Conservation (phyloP, 2,797 vertebrate species). For the Microhierax caerulescens region DNA sequence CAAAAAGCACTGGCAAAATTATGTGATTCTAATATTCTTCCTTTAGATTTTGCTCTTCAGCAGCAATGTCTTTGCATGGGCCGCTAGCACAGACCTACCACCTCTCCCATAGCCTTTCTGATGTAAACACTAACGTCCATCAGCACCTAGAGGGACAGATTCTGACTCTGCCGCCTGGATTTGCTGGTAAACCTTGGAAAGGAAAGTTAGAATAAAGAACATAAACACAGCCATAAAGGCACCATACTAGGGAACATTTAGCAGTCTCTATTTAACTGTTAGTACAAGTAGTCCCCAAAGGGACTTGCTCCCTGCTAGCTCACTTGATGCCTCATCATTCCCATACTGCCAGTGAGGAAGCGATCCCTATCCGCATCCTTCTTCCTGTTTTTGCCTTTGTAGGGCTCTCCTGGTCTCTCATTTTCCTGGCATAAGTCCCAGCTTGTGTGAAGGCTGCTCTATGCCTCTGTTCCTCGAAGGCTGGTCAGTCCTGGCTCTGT, state of each 20-base stretch:
- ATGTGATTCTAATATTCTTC: not conserved
- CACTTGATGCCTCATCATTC: not conserved
- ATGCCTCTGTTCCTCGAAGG: not conserved
- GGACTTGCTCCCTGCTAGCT: not conserved
- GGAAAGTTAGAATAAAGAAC: not conserved
- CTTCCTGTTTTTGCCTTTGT: not conserved
- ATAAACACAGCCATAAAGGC: not conserved
- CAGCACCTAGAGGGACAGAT: not conserved
- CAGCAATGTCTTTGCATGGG: accelerated
- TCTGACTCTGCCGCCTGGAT: not conserved
- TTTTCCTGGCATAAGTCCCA: not conserved
- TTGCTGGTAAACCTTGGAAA: not conserved
- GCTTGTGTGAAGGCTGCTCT: not conserved
- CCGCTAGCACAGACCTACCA: not conserved
- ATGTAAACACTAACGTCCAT: not conserved
- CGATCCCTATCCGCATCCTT: accelerated
- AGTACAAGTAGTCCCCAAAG: not conserved
- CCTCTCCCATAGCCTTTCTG: accelerated
- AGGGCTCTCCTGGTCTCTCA: not conserved
- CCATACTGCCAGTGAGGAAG: not conserved
- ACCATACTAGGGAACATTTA: accelerated
- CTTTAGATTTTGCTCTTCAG: not conserved
- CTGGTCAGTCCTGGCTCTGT: not conserved
- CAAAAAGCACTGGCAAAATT: accelerated
- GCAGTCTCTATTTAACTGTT: not conserved